A percentile compares a stretch with the other conserved stretches of the same genome.
Conservation (phyloP, 2,113 vertebrate genomes). For the Hippocampus zosterae region DNA sequence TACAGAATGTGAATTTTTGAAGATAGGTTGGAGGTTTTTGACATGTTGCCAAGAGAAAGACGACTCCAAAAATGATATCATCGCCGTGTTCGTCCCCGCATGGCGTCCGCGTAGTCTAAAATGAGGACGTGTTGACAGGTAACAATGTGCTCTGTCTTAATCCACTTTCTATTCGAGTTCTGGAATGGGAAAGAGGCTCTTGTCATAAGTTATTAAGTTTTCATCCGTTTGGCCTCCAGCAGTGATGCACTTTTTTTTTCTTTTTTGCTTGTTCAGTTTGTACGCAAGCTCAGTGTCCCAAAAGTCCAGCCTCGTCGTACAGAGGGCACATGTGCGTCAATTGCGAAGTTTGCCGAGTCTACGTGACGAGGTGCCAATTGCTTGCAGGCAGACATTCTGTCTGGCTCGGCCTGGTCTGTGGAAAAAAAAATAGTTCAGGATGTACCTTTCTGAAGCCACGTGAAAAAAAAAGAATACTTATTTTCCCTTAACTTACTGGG, state of each 20-base stretch:
- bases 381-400: constrained; percentile 49
- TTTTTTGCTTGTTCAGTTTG: constrained; percentile 27
- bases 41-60: constrained; percentile 28
- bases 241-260: constrained; percentile 25
- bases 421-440: constrained; percentile 8
- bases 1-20: constrained; percentile 35
- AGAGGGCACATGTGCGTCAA: constrained; percentile 36
- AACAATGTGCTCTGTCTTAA: constrained; percentile 1
- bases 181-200: background rate
- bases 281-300: background rate
- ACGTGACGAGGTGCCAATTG: constrained; percentile 57
- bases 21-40: constrained; percentile 25
- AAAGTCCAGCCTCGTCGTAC: constrained; percentile 32
- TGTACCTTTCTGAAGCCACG: constrained; percentile 2
- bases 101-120: background rate
- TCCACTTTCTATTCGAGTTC: constrained; percentile 6
- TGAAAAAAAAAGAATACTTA: constrained; percentile 12
- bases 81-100: background rate
- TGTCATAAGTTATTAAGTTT: constrained; percentile 2
- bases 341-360: constrained; percentile 50
- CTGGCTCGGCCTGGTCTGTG: constrained; percentile 23
- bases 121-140: constrained; percentile 7
- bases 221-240: constrained; percentile 27
- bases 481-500: background rate
- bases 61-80: constrained; percentile 32